Evolutionary conservation across 2,888 invertebrate genomes (phyloP).

Genomic region (Ptilodon capucinus): DNA sequence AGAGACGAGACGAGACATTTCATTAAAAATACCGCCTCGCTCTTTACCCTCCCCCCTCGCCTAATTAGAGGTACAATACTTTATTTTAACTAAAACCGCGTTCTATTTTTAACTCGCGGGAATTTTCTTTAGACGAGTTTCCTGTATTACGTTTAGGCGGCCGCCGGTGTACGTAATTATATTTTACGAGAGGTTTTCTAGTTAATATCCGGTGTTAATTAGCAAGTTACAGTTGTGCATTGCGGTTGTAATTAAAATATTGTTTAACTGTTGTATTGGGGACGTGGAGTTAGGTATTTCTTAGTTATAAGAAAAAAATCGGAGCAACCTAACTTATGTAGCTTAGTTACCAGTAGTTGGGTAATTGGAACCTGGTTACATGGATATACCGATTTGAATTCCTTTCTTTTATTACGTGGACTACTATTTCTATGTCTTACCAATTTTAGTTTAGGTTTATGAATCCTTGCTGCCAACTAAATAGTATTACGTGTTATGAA

Average conservation of each 20-base stretch:
- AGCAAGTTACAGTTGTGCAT: slow-evolving; percentile 36
- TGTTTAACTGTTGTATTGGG: slow-evolving; percentile 16
- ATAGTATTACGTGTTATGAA: too few relatives aligned
- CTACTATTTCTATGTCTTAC: too few relatives aligned
- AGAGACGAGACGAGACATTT: slow-evolving; percentile 5
- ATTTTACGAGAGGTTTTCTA: slow-evolving; percentile 45
- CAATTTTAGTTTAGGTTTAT: too few relatives aligned
- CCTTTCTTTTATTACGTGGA: too few relatives aligned
- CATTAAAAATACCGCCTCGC: slow-evolving; percentile 10
- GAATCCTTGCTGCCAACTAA: too few relatives aligned
- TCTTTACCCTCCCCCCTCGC: not conserved
- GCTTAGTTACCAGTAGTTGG: too few relatives aligned
- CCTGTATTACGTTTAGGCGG: slow-evolving; percentile 34
- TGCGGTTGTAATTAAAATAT: slow-evolving; percentile 29
- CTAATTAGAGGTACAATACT: slow-evolving; percentile 30
- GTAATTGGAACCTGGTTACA: too few relatives aligned
- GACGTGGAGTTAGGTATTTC: slow-evolving; percentile 10
- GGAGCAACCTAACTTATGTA: too few relatives aligned
- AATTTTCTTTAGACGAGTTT: slow-evolving; percentile 34
- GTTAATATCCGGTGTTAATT: slow-evolving; percentile 50
- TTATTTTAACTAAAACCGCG: slow-evolving; percentile 22
- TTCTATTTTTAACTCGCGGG: slow-evolving; percentile 28
- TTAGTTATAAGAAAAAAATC: too few relatives aligned
- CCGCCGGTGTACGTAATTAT: slow-evolving; percentile 40
- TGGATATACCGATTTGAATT: too few relatives aligned